Conservation (phyloP, 2,888 invertebrate species). For the Caenorhabditis sp. region DNA sequence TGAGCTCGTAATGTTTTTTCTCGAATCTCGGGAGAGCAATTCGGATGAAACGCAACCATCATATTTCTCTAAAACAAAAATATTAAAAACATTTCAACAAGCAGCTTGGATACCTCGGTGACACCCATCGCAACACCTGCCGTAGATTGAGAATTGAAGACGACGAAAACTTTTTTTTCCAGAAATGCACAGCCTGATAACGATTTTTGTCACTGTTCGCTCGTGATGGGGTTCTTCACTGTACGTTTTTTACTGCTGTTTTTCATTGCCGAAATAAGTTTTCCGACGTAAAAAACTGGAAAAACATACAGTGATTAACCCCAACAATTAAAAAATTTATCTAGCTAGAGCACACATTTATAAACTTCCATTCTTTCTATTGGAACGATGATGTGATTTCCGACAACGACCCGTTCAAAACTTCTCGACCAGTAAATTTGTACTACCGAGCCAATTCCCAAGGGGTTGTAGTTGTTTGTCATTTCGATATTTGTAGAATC, state of each 20-base stretch:
- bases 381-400: constrained; percentile 33
- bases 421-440: constrained; percentile 37
- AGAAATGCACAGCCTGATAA: constrained; percentile 18
- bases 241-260: not conserved
- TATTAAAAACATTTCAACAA: no score
- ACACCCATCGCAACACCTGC: constrained; percentile 25
- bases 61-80: constrained; percentile 6
- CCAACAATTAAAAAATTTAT: no score
- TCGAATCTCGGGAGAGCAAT: constrained; percentile 2
- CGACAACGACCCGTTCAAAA: constrained; percentile 27
- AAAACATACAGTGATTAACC: no score
- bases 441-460: constrained; percentile 43
- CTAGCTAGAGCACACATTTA: constrained; percentile 10
- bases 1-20: constrained; percentile 13
- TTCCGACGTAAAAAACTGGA: no score
- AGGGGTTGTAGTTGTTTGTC: not conserved
- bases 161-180: constrained; percentile 15
- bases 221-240: no score
- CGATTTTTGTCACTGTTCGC: no score
- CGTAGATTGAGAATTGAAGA: constrained; percentile 28
- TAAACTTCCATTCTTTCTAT: constrained; percentile 44
- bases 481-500: constrained; percentile 8
- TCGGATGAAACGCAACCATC: constrained; percentile 38
- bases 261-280: no score
- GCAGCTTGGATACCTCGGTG: constrained; percentile 41